A percentile compares a stretch with the other conserved stretches of the same genome.
Evolutionary conservation across 2,888 invertebrate genomes (phyloP).

Genomic region (Drosophila birchii): DNA sequence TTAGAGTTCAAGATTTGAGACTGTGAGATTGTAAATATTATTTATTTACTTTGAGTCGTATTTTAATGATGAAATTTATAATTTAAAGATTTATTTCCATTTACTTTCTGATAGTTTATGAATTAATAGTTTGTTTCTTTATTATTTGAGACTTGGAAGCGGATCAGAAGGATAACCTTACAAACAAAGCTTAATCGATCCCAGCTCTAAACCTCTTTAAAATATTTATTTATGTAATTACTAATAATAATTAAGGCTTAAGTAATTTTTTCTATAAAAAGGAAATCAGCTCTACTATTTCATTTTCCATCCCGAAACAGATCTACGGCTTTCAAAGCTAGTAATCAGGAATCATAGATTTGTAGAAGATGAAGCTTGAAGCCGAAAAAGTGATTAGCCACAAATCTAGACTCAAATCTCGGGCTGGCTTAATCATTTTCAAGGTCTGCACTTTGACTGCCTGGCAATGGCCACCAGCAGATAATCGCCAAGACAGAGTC

Average conservation of each 20-base stretch:
- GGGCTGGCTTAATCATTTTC: slow-evolving; percentile 32
- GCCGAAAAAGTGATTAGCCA: too few species aligned
- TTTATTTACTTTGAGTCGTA: neutral
- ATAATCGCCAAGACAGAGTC: slow-evolving; percentile 34
- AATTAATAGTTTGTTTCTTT: neutral
- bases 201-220: too few species aligned
- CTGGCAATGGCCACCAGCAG: slow-evolving; percentile 46
- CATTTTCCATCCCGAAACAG: too few species aligned
- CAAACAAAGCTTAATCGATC: neutral
- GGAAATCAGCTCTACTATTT: too few species aligned
- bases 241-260: neutral
- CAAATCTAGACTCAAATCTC: slow-evolving; percentile 21
- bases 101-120: neutral
- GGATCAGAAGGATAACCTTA: neutral
- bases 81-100: neutral
- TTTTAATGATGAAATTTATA: neutral
- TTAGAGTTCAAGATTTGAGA: neutral
- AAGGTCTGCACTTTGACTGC: slow-evolving; percentile 49
- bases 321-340: neutral
- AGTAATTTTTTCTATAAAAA: neutral
- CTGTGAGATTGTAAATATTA: too few species aligned
- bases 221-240: neutral
- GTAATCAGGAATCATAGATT: neutral
- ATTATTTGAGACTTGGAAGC: too few species aligned
- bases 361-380: too few species aligned